phyloP scores from a whole-genome alignment of 2,113 vertebrate genomes.

The Fulmarus glacialis region DNA sequence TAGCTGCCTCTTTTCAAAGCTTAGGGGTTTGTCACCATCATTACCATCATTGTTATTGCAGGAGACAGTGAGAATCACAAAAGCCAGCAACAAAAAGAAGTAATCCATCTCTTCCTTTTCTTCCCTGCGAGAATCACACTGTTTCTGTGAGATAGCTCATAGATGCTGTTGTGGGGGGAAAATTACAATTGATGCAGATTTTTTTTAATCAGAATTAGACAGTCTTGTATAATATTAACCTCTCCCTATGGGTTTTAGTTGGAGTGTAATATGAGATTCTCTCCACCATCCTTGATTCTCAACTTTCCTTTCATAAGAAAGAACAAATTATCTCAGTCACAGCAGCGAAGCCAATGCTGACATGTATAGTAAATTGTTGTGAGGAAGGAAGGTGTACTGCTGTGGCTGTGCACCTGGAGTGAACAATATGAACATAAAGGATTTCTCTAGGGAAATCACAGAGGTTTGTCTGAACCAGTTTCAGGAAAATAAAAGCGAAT shows the following conservation, averaged over 20 bases:
- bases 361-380: conserved; percentile 44
- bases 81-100: background rate
- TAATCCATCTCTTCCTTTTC: background rate
- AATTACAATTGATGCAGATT: background rate
- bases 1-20: conserved; percentile 1
- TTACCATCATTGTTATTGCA: background rate
- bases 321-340: conserved; percentile 4
- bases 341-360: background rate
- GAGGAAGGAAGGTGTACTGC: background rate
- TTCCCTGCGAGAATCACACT: background rate
- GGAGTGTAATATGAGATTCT: conserved; percentile 8
- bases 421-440: conserved; percentile 37
- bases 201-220: background rate
- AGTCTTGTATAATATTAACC: background rate
- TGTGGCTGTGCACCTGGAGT: background rate
- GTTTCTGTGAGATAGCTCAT: background rate
- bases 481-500: conserved; percentile 53
- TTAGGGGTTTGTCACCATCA: background rate
- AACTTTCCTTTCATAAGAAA: background rate
- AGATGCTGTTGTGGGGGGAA: background rate
- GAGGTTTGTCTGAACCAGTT: conserved; percentile 19
- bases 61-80: background rate
- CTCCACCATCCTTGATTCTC: background rate
- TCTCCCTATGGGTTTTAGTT: conserved; percentile 7
- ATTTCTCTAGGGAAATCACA: conserved; percentile 64